Evolutionary conservation across 1,140 invertebrate genomes (phyloP).

Genomic region (Trichomalopsis sarcophagae): DNA sequence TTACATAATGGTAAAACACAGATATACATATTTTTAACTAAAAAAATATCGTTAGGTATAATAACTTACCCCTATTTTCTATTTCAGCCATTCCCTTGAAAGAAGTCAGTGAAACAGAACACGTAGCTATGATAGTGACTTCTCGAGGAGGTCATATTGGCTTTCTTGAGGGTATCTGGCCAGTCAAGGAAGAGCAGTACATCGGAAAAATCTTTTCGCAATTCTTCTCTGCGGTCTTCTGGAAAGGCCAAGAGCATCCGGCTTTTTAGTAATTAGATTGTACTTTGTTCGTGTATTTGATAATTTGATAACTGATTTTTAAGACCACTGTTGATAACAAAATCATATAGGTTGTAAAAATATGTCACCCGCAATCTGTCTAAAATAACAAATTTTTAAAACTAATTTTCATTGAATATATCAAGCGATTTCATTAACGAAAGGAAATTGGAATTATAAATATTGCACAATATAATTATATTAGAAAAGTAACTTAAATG

Average conservation of each 20-base stretch:
- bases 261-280: constrained; percentile 43
- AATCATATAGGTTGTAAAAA: neutral
- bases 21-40: too few relatives aligned
- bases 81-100: constrained; percentile 81
- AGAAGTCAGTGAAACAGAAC: constrained; percentile 78
- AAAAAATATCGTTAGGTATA: neutral
- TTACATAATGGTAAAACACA: too few relatives aligned
- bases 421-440: neutral
- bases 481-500: neutral
- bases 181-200: constrained; percentile 78
- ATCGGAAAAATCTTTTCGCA: constrained; percentile 82
- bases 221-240: constrained; percentile 77
- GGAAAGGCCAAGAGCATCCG: constrained; percentile 52
- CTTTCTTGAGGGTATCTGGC: constrained; percentile 87
- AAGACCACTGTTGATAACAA: too few relatives aligned
- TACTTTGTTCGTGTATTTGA: neutral
- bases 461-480: neutral
- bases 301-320: neutral
- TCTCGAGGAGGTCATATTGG: constrained; percentile 90
- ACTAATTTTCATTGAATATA: neutral
- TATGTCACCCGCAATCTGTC: too few relatives aligned
- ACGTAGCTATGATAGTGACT: constrained; percentile 86
- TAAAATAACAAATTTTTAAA: neutral
- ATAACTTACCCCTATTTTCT: neutral
- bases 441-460: neutral